Base-by-base conservation (phyloP, 35 echinoderm and acorn worm species). In the Holothuria glaberrima region DNA sequence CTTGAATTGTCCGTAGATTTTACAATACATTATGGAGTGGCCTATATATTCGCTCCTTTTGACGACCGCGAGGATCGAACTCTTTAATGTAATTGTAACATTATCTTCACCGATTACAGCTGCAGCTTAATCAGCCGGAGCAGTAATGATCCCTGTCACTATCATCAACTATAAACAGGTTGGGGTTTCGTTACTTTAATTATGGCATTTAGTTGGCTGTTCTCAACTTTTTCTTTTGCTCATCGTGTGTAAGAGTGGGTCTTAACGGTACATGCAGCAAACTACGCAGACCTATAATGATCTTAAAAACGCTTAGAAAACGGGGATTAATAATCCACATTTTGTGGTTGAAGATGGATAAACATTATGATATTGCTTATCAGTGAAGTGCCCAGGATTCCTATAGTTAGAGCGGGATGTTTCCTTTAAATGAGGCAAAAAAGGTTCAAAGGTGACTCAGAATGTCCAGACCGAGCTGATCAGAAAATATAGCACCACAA, bases 1-100 rank as follows among this genome's bases (percentile, higher is more conserved):
- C 90, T 98, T 0, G 96, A 93, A 58, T 29, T 98, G 13, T 94
- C 96, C 2, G 90, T 98, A 27, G 96, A 98, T 74, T 98, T 94
- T 61, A 98, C 96, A 4, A 86, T 98, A 5, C 96, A 98, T 67
- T 94, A 91, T 31, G 93, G 96, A 32, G 93, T 98, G 14, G 92
- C 96, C 5, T 98, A 94, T 62, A 88, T 61, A 31, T n/a, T 95
- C 10, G 93, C 93, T 5, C 90, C 93, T 33, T 58, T 59, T 13
- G 9, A 22, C 2, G 88, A 90, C 30, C 81, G 93, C 22, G 31
- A 83, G 45, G 58, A 46, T 7, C 77, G 96, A 24, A 86, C 87
- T 4, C 25, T 90, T 20, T 90, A 54, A n/a, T 63, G 71, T 93
- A 4, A 13, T 98, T 33, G 64, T 70, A 33, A 82, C 70, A 6